These are phyloP conservation scores for Homarus americanus DNA, from an alignment of 1,140 invertebrate species.

Conservation along the genomic window DNA sequence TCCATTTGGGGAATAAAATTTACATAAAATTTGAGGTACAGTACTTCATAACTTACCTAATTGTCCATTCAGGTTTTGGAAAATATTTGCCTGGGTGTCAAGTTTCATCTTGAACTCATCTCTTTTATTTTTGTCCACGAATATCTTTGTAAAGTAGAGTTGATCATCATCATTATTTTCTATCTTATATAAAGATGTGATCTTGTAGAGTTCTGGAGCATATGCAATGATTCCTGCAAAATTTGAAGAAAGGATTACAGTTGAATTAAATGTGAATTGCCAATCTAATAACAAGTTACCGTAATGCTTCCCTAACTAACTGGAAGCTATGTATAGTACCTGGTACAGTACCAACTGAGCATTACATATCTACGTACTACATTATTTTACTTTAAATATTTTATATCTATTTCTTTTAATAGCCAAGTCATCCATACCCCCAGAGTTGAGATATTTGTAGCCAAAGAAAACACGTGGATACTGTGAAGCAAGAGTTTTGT, in stretches of 20 bases:
- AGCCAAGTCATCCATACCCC: constrained; percentile 80
- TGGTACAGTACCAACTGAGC: too few relatives aligned
- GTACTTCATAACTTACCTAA: constrained; percentile 82
- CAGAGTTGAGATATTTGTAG: constrained; percentile 96
- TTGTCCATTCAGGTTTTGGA: constrained; percentile 96
- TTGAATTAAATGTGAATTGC: background rate
- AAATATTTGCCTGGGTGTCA: constrained; percentile 94
- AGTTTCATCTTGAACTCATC: constrained; percentile 89
- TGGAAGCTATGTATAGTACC: too few relatives aligned
- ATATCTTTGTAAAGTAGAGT: constrained; percentile 94
- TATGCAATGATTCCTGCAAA: constrained; percentile 85
- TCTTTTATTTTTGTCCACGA: constrained; percentile 86
- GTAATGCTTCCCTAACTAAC: too few relatives aligned
- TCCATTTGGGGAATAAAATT: too few relatives aligned
- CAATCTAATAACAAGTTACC: background rate
- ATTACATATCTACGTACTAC: background rate
- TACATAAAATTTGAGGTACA: too few relatives aligned
- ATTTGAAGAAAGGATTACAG: constrained; percentile 78
- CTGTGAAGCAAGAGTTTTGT: constrained; percentile 84
- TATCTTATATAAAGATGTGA: constrained; percentile 80
- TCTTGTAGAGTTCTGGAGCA: constrained; percentile 70
- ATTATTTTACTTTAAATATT: background rate
- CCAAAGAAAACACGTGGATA: constrained; percentile 86
- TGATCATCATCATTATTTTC: constrained; percentile 95
- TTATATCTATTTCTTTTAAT: background rate